A percentile compares a stretch with the other conserved stretches of the same genome.
Conservation (phyloP, 2,797 vertebrate species). For the Falco columbarius region DNA sequence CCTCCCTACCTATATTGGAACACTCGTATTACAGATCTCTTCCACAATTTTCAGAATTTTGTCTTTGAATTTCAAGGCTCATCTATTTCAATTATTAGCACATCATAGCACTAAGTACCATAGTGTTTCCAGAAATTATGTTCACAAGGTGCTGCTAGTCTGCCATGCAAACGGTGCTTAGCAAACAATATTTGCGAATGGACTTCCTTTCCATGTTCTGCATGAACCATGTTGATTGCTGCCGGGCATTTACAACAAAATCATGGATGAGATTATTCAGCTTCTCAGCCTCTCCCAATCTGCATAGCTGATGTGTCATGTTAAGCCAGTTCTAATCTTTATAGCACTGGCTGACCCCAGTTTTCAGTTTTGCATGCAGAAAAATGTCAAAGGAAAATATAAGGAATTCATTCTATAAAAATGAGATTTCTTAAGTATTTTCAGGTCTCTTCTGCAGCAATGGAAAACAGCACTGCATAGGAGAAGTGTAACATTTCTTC, state of each 20-base stretch:
- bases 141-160: background rate
- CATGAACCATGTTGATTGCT: background rate
- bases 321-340: background rate
- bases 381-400: background rate
- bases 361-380: background rate
- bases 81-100: background rate
- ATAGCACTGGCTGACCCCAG: background rate
- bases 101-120: too few relatives aligned
- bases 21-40: fast-evolving
- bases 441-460: background rate
- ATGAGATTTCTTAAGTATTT: background rate
- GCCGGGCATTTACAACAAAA: background rate
- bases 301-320: background rate
- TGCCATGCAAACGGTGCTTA: background rate
- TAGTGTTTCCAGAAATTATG: background rate
- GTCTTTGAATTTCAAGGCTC: background rate
- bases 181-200: background rate
- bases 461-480: background rate
- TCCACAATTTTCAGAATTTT: background rate
- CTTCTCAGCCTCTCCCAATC: background rate
- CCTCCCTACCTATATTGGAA: background rate
- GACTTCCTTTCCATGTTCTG: background rate
- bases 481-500: background rate
- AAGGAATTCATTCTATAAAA: background rate
- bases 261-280: background rate